Base-by-base conservation (phyloP, 2,113 vertebrate genomes). In the Poeciliopsis occidentalis region DNA sequence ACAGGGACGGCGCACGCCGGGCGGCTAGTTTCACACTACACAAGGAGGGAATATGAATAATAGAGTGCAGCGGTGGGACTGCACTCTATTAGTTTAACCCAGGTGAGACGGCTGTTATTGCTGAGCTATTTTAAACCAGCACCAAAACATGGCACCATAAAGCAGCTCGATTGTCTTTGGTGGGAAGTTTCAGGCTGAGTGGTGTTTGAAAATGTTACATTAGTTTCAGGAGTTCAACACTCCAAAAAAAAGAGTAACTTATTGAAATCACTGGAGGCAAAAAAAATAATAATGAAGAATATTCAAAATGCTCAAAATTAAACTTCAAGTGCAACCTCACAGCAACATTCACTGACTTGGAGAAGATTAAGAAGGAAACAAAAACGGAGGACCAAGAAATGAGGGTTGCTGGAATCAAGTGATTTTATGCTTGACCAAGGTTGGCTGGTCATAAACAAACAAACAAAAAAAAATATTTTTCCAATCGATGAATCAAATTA, bases 21-120 rank as follows among this genome's bases (percentile, higher is more conserved):
- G 81, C 61, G 67, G 84, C 72, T 34, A 60, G 74, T 84, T 78
- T 86, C 89, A 88, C 85, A 39, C 88, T 73, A 65, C 80, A 80
- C n/a, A 8, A 82, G 75, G 80, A 72, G 87, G 89, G 44, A 17
- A 19, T 47, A 47, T 47, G 17, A 47, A 47, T 47, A 47, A 47
- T 88, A 83, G 76, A 89, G 70, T 68, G 80, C 19, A 64, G 71
- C 3, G 69, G 75, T 80, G 12, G 32, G 80, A 85, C 83, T 75
- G 63, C 72, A 77, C 30, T 31, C 30, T 31, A 31, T 31, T 37
- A 41, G 51, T 69, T 73, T 69, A 69, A 67, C 37, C 39, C 19
- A 57, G 51, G 51, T 57, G 51, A 57, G 51, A 57, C 3, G 51
- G 24, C n/a, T 57, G 51, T 57, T 8, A 57, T 3, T 8, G 24